Conservation (phyloP, 2,797 vertebrate species). For the Euphonia xanthogaster region DNA sequence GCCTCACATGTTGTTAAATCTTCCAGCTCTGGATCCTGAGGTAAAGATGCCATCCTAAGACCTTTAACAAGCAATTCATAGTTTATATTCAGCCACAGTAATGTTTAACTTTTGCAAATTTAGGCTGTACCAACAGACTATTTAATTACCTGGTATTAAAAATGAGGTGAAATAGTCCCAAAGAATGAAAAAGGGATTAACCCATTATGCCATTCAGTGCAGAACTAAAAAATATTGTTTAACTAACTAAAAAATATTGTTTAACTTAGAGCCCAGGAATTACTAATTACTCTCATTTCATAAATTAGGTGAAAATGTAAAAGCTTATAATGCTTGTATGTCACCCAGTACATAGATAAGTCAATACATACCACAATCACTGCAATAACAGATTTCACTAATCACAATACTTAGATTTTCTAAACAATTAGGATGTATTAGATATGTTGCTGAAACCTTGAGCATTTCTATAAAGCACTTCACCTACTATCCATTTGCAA, state of each 20-base stretch:
- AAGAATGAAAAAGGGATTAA: not conserved
- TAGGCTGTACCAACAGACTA: fast-evolving
- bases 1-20: not conserved
- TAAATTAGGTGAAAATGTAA: not conserved
- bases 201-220: not conserved
- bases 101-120: not conserved
- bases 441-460: not conserved
- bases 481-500: not conserved
- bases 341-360: not conserved
- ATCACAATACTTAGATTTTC: not conserved
- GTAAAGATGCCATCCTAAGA: not conserved
- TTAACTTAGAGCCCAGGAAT: not conserved
- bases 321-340: not conserved
- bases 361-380: not conserved
- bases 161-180: not conserved
- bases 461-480: not conserved
- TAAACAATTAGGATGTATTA: not conserved
- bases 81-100: not conserved
- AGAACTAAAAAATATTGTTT: not conserved
- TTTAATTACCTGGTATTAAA: not conserved
- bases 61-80: not conserved
- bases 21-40: not conserved
- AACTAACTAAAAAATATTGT: not conserved
- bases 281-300: not conserved
- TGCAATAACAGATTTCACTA: not conserved